These are phyloP conservation scores for Eupithecia dodoneata DNA, from an alignment of 2,888 invertebrate species.

Conservation along the genomic window DNA sequence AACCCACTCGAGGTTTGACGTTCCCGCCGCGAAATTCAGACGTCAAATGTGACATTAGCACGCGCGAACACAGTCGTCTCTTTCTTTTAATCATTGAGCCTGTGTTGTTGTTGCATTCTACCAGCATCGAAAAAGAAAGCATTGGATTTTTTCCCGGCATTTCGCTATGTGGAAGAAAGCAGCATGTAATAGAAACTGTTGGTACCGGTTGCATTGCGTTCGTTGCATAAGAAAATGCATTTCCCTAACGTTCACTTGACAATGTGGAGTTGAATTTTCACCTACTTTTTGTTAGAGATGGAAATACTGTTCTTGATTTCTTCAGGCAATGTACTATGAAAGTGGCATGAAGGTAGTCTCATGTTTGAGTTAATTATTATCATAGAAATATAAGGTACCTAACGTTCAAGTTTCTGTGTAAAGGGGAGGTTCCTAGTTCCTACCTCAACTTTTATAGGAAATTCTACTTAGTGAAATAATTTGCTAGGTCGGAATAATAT, in stretches of 20 bases:
- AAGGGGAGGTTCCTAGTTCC: no score
- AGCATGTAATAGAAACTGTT: constrained; percentile 81
- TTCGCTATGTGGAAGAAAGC: constrained; percentile 82
- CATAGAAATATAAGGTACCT: no score
- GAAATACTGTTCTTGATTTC: constrained; percentile 3
- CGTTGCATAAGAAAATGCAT: constrained; percentile 83
- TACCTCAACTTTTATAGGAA: no score
- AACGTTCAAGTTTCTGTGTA: no score
- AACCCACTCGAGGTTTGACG: constrained; percentile 66
- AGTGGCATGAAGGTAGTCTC: not conserved
- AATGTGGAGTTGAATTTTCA: constrained; percentile 41
- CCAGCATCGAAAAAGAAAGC: constrained; percentile 84
- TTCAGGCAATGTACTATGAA: not conserved
- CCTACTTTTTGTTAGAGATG: constrained; percentile 24
- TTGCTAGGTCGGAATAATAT: no score
- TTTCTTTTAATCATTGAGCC: constrained; percentile 50
- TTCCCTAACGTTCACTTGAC: constrained; percentile 63
- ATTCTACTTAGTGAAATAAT: no score
- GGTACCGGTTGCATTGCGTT: constrained; percentile 74
- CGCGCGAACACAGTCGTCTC: constrained; percentile 56
- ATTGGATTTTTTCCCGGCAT: constrained; percentile 74
- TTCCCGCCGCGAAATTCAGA: constrained; percentile 50
- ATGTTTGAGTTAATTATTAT: no score
- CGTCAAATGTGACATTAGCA: constrained; percentile 57
- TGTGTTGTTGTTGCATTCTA: constrained; percentile 55